Conservation (phyloP, 1,140 invertebrate species). For the Atta colombica region DNA sequence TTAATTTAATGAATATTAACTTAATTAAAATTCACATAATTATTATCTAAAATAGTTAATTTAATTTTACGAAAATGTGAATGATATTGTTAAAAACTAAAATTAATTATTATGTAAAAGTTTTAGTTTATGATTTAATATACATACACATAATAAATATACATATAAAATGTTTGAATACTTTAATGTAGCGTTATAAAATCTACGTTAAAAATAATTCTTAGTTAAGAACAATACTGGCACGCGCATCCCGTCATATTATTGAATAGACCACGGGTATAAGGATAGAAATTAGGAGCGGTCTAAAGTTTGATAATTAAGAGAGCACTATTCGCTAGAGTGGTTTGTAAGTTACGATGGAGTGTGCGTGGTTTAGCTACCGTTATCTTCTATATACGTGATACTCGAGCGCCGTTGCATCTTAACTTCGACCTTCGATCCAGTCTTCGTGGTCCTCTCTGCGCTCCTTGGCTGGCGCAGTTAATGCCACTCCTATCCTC, state of each 20-base stretch:
- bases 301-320: conserved; percentile 78
- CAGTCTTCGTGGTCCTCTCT: conserved; percentile 56
- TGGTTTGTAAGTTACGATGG: conserved; percentile 73
- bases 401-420: conserved; percentile 20
- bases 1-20: conserved; percentile 8
- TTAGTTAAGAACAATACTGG: background rate
- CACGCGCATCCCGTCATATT: conserved; percentile 50
- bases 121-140: background rate
- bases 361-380: conserved; percentile 54
- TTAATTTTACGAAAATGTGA: background rate
- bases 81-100: background rate
- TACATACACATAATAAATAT: background rate
- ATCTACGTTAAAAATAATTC: conserved; percentile 1
- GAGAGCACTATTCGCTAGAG: conserved; percentile 71
- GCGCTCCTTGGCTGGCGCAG: conserved; percentile 63
- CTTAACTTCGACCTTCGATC: conserved; percentile 69
- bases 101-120: conserved; percentile 7
- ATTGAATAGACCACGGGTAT: conserved; percentile 54
- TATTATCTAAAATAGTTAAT: conserved; percentile 8
- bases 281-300: conserved; percentile 71
- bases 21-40: conserved; percentile 2
- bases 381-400: conserved; percentile 64
- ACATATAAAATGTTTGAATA: background rate
- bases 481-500: conserved; percentile 80
- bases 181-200: background rate